These are phyloP conservation scores for Spodoptera exigua DNA, from an alignment of 2,888 invertebrate species.

Conservation along the genomic window DNA sequence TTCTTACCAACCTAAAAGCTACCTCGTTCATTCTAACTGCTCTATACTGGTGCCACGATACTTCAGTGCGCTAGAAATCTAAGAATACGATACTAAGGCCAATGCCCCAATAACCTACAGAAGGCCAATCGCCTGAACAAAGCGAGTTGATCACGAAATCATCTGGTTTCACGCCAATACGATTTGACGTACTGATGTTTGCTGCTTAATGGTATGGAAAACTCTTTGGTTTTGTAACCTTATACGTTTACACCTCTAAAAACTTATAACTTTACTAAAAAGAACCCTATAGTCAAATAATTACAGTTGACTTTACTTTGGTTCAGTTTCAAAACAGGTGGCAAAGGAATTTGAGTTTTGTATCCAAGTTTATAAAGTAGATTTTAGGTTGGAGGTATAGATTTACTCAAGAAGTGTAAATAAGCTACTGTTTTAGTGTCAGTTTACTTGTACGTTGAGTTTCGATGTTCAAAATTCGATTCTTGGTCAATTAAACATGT, in stretches of 20 bases:
- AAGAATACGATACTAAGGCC: conserved; percentile 20
- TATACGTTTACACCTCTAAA: conserved; percentile 70
- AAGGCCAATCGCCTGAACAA: conserved; percentile 25
- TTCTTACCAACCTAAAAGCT: too few species aligned
- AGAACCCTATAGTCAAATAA: conserved; percentile 23
- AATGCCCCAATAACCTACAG: conserved; percentile 21
- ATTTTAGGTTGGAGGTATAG: conserved; percentile 60
- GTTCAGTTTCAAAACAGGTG: fast-evolving
- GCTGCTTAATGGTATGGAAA: conserved; percentile 84
- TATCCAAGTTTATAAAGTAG: conserved; percentile 48
- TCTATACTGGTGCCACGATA: too few species aligned
- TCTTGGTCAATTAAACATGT: conserved; percentile 74
- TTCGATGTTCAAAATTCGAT: conserved; percentile 82
- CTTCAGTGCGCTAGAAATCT: too few species aligned
- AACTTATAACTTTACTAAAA: conserved; percentile 44
- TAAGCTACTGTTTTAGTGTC: conserved; percentile 85
- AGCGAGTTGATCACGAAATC: conserved; percentile 59
- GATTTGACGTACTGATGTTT: conserved; percentile 83
- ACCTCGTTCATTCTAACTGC: too few species aligned
- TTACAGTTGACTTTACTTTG: conserved; percentile 50
- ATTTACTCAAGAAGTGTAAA: conserved; percentile 66
- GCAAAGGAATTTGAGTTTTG: conserved; percentile 48
- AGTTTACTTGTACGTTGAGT: conserved; percentile 79
- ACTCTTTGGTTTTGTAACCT: conserved; percentile 82
- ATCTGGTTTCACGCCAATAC: conserved; percentile 69